Conservation (phyloP, 2,888 invertebrate genomes). For the Sclerodermus sp. region DNA sequence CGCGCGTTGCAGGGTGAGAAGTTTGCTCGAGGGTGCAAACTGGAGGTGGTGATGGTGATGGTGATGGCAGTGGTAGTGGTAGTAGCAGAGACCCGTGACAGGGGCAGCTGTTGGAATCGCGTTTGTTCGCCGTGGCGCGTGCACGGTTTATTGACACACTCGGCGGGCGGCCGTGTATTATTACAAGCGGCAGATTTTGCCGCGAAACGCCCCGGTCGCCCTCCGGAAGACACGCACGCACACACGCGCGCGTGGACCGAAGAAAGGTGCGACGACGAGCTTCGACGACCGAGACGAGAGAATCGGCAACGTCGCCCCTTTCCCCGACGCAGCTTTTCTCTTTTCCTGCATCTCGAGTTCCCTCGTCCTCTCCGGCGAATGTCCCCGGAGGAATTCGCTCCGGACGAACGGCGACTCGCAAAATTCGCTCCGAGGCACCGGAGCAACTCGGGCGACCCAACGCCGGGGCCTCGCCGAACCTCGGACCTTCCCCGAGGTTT, state of each 20-base stretch:
- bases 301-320: constrained; percentile 10
- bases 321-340: not conserved
- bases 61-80: no score
- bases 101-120: constrained; percentile 38
- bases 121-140: constrained; percentile 23
- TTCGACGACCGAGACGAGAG: not conserved
- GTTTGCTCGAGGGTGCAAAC: constrained; percentile 27
- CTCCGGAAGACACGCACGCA: not conserved
- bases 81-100: constrained; percentile 34
- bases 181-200: constrained; percentile 16
- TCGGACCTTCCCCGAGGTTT: no score
- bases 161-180: constrained; percentile 20
- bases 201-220: not conserved
- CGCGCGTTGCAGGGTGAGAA: no score
- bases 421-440: no score
- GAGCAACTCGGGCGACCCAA: no score
- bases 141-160: constrained; percentile 34
- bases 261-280: not conserved
- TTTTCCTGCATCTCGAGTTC: no score
- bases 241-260: not conserved
- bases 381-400: no score
- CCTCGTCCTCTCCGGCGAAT: no score
- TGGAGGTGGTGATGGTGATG: no score
- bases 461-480: no score
- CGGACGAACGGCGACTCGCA: no score